These are phyloP conservation scores for Apotomis turbidana DNA, from an alignment of 2,888 invertebrate genomes.

Conservation along the genomic window DNA sequence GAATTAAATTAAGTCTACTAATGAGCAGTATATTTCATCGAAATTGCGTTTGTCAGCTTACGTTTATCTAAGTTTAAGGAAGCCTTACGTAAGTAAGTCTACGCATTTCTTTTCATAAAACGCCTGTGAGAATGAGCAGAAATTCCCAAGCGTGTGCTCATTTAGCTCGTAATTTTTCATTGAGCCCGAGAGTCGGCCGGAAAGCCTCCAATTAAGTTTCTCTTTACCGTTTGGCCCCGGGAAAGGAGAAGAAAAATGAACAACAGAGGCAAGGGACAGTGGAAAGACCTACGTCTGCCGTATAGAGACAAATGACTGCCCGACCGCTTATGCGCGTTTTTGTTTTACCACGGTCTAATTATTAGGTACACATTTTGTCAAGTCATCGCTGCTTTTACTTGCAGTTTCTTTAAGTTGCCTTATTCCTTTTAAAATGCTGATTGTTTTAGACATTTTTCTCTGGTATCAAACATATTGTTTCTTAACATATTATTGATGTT, in stretches of 20 bases:
- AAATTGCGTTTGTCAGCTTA: conserved; percentile 72
- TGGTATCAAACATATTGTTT: too few relatives aligned
- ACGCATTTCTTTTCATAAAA: conserved; percentile 68
- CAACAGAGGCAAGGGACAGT: conserved; percentile 74
- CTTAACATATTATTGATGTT: too few relatives aligned
- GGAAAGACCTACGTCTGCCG: conserved; percentile 55
- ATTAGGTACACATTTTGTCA: conserved; percentile 35
- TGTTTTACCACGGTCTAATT: conserved; percentile 34
- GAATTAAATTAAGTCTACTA: conserved; percentile 44
- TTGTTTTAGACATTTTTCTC: too few relatives aligned
- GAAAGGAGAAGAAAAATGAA: conserved; percentile 79
- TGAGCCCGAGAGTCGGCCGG: conserved; percentile 78
- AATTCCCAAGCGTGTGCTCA: conserved; percentile 80
- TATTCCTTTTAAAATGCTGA: too few relatives aligned
- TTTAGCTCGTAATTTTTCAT: conserved; percentile 84
- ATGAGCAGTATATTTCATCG: conserved; percentile 69
- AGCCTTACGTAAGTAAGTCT: conserved; percentile 63
- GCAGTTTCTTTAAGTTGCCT: conserved; percentile 10
- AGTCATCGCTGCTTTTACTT: conserved; percentile 30
- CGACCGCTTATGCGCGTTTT: conserved; percentile 43
- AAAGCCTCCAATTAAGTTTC: conserved; percentile 84
- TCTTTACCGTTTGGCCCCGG: conserved; percentile 78
- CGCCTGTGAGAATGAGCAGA: conserved; percentile 68
- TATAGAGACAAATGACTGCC: conserved; percentile 67
- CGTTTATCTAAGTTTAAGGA: conserved; percentile 71